These are phyloP conservation scores for Odontocolon sp. DNA, from an alignment of 2,888 invertebrate genomes.

Conservation along the genomic window DNA sequence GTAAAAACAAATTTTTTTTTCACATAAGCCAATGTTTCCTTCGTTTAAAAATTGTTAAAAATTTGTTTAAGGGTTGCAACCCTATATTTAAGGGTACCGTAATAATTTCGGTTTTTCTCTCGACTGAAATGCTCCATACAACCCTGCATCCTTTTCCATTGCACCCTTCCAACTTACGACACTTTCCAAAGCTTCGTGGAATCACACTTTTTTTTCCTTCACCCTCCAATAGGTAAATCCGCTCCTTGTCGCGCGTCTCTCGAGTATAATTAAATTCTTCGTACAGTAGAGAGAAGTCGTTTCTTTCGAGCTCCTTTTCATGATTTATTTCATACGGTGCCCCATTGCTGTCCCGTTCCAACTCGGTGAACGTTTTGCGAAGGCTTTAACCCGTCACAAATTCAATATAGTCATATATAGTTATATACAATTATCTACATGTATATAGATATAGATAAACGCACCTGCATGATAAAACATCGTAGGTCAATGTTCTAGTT, in stretches of 20 bases:
- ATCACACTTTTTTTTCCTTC: conserved; percentile 37
- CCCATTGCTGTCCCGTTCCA: conserved; percentile 16
- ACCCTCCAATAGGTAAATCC: conserved; percentile 52
- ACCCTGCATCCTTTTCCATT: conserved; percentile 11
- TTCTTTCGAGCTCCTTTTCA: conserved; percentile 57
- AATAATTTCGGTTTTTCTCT: background rate
- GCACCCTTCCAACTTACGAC: background rate
- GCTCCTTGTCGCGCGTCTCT: conserved; percentile 53
- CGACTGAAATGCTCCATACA: conserved; percentile 13
- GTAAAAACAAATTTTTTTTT: too few relatives aligned
- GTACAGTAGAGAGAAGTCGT: conserved; percentile 53
- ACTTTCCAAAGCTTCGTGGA: conserved; percentile 30
- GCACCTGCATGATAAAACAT: too few relatives aligned
- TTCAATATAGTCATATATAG: background rate
- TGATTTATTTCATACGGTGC: conserved; percentile 57
- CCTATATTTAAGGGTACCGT: too few relatives aligned
- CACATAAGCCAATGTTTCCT: too few relatives aligned
- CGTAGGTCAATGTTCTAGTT: too few relatives aligned
- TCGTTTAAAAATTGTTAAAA: too few relatives aligned
- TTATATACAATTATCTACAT: too few relatives aligned
- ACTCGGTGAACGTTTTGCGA: conserved; percentile 26
- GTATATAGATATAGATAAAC: background rate
- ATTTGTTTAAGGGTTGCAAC: too few relatives aligned
- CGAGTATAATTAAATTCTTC: conserved; percentile 60
- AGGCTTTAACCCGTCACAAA: conserved; percentile 29